Conservation (phyloP, 1,140 invertebrate species). For the Potamilus streckersoni region DNA sequence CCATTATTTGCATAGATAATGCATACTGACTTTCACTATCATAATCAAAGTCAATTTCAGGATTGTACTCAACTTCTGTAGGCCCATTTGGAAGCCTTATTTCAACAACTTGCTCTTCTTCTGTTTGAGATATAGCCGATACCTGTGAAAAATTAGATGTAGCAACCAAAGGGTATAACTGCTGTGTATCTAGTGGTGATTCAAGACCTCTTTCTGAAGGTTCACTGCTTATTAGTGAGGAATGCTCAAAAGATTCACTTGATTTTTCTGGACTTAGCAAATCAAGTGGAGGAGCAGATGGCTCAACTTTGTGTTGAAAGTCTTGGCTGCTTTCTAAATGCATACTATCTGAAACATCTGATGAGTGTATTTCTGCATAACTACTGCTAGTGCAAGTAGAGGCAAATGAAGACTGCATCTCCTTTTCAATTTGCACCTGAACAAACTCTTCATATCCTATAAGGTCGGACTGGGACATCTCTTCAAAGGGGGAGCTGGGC, state of each 20-base stretch:
- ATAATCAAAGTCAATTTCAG: conserved; percentile 69
- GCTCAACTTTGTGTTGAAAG: conserved; percentile 12
- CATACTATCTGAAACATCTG: conserved; percentile 27
- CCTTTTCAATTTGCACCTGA: conserved; percentile 33
- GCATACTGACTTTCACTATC: conserved; percentile 16
- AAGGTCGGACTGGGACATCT: conserved; percentile 62
- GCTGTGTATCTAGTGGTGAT: conserved; percentile 38
- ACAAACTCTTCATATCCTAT: conserved; percentile 49
- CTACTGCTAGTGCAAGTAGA: conserved; percentile 36
- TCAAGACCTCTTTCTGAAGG: conserved; percentile 49
- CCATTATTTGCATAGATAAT: background rate
- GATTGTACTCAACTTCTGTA: conserved; percentile 72
- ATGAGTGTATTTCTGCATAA: conserved; percentile 34
- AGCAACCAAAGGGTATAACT: background rate
- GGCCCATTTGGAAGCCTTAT: conserved; percentile 69
- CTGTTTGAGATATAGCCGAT: background rate
- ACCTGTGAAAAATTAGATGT: background rate
- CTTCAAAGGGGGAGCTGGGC: conserved; percentile 66
- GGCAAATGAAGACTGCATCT: conserved; percentile 29
- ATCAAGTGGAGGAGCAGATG: conserved; percentile 34
- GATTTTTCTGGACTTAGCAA: conserved; percentile 29
- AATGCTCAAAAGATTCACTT: conserved; percentile 52
- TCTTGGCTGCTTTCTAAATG: conserved; percentile 13
- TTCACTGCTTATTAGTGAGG: conserved; percentile 56
- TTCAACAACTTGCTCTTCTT: conserved; percentile 10